Evolutionary conservation across 1,140 invertebrate species (phyloP), one percentile per base, ranked within the genome.

Genomic region (Mesaphorura yosii): DNA sequence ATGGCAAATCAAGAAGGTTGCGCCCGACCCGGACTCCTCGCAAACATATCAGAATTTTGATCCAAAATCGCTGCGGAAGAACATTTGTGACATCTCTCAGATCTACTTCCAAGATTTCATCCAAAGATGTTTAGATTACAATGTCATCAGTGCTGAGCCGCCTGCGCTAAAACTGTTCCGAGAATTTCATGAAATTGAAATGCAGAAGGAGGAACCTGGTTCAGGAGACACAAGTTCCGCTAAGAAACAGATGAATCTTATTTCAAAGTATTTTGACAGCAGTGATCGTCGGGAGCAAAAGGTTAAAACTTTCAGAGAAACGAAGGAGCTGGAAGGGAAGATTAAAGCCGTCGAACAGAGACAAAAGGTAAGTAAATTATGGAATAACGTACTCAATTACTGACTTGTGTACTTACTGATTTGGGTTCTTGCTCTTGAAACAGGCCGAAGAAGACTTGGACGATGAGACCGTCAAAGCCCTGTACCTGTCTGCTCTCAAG

Each of bases 61-160:
- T n/a, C n/a, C n/a, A n/a, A n/a, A n/a, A n/a, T n/a, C n/a, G n/a
- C n/a, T n/a, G 39, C 71, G 86, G 51, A 70, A 75, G 59, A 78
- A 88, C 48, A 68, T 83, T 31, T 73, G 89, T 5, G 71, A 83
- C 53, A 74, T 81, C 14, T 78, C 84, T 15, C 81, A 88, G 67
- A 76, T 87, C 40, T 93, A 92, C 72, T 89, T 85, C 63, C 78
- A 80, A 63, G 88, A 92, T 70, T 91, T 85, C 65, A 66, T 92
- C 28, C 76, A 81, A 64, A 75, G 88, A 51, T 79, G 84, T 54
- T 82, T 82, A 66, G 76, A 82, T 56, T 91, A 90, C 69, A 80
- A 77, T 34, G 68, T 90, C 20, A 80, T 63, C 25, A n/a, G 15
- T 10, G 23, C 19, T 3, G n/a, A 27, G 17, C 47, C 46, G 3